These are phyloP conservation scores for Zeugodacus cucurbitae DNA, from an alignment of 1,140 invertebrate species.

Conservation along the genomic window DNA sequence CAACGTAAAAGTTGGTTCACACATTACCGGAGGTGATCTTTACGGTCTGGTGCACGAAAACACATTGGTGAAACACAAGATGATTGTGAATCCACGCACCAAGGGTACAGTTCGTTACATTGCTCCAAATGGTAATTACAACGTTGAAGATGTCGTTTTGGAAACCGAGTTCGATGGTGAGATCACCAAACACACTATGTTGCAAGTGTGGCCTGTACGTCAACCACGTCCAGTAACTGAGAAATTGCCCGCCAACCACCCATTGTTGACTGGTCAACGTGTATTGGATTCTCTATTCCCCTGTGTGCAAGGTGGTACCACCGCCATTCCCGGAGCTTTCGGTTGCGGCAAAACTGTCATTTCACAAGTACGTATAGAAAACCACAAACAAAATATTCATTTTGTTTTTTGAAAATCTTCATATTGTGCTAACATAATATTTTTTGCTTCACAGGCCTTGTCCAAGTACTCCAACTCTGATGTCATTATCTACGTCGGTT, in stretches of 20 bases:
- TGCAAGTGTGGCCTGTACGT: conserved; percentile 97
- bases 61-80: conserved; percentile 96
- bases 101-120: conserved; percentile 97
- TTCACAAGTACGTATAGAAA: conserved; percentile 50
- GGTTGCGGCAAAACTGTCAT: conserved; percentile 99
- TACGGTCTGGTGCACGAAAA: conserved; percentile 98
- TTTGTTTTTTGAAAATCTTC: not conserved
- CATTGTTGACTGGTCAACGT: conserved; percentile 96
- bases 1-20: conserved; percentile 91
- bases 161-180: conserved; percentile 99
- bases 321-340: conserved; percentile 95
- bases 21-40: conserved; percentile 98
- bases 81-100: conserved; percentile 92
- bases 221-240: conserved; percentile 97
- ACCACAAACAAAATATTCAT: too few species aligned
- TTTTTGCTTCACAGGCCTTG: conserved; percentile 73
- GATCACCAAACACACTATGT: conserved; percentile 90
- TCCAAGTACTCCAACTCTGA: conserved; percentile 99
- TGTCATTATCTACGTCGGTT: conserved; percentile 99
- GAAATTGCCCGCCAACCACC: conserved; percentile 98
- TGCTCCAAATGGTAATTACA: conserved; percentile 94
- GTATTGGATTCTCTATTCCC: conserved; percentile 99
- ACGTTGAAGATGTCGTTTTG: conserved; percentile 93
- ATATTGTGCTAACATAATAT: not conserved
- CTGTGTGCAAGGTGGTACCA: conserved; percentile 98